Percentiles rank a stretch among this genome's conserved stretches.
These are phyloP conservation scores for Diplodus sargus DNA, from an alignment of 2,797 vertebrate species.

Conservation along the genomic window DNA sequence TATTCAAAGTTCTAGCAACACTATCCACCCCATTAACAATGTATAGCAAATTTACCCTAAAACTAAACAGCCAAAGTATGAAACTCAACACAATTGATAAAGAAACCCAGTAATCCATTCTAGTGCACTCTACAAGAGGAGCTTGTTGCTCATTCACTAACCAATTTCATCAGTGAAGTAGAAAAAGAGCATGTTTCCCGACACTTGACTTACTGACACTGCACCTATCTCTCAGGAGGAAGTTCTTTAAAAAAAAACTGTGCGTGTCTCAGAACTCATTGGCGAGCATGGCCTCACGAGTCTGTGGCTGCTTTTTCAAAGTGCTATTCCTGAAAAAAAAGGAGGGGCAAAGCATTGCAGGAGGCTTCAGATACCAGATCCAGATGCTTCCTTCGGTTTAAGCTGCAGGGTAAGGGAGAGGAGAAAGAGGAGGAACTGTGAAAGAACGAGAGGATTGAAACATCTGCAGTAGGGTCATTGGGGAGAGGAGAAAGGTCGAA, in stretches of 20 bases:
- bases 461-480: slow-evolving; percentile 32
- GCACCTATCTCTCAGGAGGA: slow-evolving; percentile 23
- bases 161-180: slow-evolving; percentile 19
- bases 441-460: slow-evolving; percentile 21
- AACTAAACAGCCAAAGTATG: background rate
- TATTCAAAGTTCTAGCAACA: slow-evolving; percentile 7
- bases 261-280: slow-evolving; percentile 35
- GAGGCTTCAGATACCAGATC: slow-evolving; percentile 69
- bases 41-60: background rate
- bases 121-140: background rate
- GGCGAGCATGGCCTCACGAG: slow-evolving; percentile 34
- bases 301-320: slow-evolving; percentile 53
- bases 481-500: slow-evolving; percentile 14
- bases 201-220: slow-evolving; percentile 28
- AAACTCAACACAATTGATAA: slow-evolving; percentile 7
- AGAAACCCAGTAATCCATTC: background rate
- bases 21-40: slow-evolving; percentile 1
- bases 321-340: slow-evolving; percentile 41
- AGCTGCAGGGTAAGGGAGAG: slow-evolving; percentile 22
- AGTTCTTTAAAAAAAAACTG: slow-evolving; percentile 21
- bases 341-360: slow-evolving; percentile 51
- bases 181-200: slow-evolving; percentile 4
- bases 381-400: slow-evolving; percentile 69
- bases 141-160: background rate
- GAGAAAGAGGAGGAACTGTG: slow-evolving; percentile 21